Percentiles rank a stretch among this genome's conserved stretches.
Evolutionary conservation across 2,113 vertebrate species (phyloP).

Genomic region (Atractosteus spatula): DNA sequence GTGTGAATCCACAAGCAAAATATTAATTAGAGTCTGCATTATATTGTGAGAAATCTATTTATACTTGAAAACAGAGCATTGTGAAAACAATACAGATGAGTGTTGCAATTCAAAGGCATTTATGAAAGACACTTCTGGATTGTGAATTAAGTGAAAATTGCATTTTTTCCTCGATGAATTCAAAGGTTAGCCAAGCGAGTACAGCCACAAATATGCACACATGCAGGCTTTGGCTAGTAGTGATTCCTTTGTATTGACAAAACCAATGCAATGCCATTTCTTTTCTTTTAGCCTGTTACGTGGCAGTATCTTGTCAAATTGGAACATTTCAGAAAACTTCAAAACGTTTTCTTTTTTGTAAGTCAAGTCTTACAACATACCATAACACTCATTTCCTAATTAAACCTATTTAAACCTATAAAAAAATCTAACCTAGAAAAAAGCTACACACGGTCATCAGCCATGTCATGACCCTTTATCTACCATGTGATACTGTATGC

Average conservation of each 20-base stretch:
- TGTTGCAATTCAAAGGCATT: constrained; percentile 16
- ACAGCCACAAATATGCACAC: constrained; percentile 43
- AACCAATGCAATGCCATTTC: too few species aligned
- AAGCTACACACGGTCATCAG: too few species aligned
- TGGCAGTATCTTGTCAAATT: too few species aligned
- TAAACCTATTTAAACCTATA: too few species aligned
- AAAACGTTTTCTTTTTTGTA: too few species aligned
- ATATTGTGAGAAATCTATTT: constrained; percentile 22
- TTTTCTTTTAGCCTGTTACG: too few species aligned
- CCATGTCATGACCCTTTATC: too few species aligned
- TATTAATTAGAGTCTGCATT: constrained; percentile 26
- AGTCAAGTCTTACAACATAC: too few species aligned
- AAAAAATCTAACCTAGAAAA: too few species aligned
- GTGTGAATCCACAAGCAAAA: constrained; percentile 16
- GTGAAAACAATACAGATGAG: constrained; percentile 29
- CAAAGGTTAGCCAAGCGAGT: constrained; percentile 70
- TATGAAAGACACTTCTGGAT: constrained; percentile 49
- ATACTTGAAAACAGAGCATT: constrained; percentile 22
- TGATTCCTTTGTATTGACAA: constrained; percentile 14
- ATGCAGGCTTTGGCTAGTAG: constrained; percentile 45
- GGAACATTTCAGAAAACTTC: too few species aligned
- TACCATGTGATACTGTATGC: too few species aligned
- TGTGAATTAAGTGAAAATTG: constrained; percentile 66
- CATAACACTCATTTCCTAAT: too few species aligned
- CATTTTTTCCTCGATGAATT: constrained; percentile 67